Base-by-base conservation (phyloP, 2,888 invertebrate species). In the Drosophila antonietae region DNA sequence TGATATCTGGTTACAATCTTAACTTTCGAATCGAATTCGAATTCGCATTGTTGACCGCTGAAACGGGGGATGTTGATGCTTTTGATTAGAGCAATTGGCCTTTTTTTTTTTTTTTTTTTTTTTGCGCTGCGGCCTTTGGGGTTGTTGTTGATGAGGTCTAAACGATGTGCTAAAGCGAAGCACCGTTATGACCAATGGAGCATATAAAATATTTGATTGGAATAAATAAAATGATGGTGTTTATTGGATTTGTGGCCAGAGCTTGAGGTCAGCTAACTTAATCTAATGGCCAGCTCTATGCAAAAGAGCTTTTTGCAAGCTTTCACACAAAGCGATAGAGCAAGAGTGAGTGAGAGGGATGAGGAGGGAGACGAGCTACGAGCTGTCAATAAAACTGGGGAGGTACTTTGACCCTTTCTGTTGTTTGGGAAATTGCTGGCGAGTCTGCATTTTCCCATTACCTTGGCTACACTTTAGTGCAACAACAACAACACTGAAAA, bases 131-230 rank as follows among this genome's bases (percentile, higher is more conserved):
- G n/a, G 28, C 6, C 2, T 41, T 71, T 28, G 69, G 76, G 76
- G 78, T 69, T 77, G 78, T 23, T 39, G 73, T 23, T 39, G 53
- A 78, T 73, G 86, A 65, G 57, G 80, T 78, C 75, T 76, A 85
- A 78, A 83, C 83, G 83, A 83, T 66, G 83, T 83, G 83, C 63
- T 73, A 83, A 82, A 83, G 73, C 80, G 68, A 67, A 52, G 60
- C 51, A 52, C 44, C 44, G 56, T 47, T 76, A 70, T 59, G 55
- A 47, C 78, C 78, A 78, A 78, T 78, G 78, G 65, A 65, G 77
- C 77, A 61, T 28, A 78, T 70, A 68, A 64, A 78, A 68, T 67
- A 15, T 61, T 67, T 77, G 77, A 77, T 77, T 44, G 44, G 49
- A 12, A 28, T 53, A 41, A 14, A 44, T 51, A 37, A 23, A 59